Evolutionary conservation across 2,888 invertebrate genomes (phyloP).

Genomic region (Dasypogon diadema): DNA sequence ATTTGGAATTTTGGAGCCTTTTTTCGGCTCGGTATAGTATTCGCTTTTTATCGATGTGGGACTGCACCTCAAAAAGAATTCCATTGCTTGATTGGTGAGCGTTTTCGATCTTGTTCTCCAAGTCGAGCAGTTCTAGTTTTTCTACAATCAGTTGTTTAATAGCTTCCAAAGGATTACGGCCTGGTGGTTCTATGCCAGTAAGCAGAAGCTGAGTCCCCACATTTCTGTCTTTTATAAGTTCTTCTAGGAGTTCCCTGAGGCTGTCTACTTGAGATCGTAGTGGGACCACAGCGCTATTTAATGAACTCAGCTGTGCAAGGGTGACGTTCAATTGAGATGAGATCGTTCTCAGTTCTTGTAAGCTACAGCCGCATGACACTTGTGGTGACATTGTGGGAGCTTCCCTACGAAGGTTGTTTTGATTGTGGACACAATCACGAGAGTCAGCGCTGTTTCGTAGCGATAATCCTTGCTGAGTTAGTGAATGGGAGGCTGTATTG

Average conservation of each 20-base stretch:
- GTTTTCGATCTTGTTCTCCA: conserved; percentile 50
- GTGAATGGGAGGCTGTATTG: not conserved
- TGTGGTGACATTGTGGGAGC: not conserved
- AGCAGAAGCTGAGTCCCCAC: conserved; percentile 53
- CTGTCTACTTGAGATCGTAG: conserved; percentile 49
- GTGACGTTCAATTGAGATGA: conserved; percentile 29
- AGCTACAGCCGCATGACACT: conserved; percentile 28
- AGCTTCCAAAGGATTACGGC: conserved; percentile 50
- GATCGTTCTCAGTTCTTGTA: conserved; percentile 26
- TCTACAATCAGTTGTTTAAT: conserved; percentile 50
- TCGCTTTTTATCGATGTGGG: conserved; percentile 52
- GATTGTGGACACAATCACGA: not conserved
- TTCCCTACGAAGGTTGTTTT: not conserved
- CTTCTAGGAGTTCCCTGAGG: conserved; percentile 37
- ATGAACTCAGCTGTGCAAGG: conserved; percentile 16
- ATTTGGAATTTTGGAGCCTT: conserved; percentile 27
- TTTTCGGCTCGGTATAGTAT: conserved; percentile 49
- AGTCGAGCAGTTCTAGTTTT: conserved; percentile 50
- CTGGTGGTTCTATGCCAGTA: conserved; percentile 50
- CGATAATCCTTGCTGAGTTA: not conserved
- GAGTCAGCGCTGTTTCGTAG: not conserved
- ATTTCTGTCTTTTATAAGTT: conserved; percentile 42
- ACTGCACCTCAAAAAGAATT: conserved; percentile 52
- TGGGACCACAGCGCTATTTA: conserved; percentile 12
- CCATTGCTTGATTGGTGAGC: conserved; percentile 42